phyloP scores from a whole-genome alignment of 2,888 invertebrate genomes.

The Scaptomyza cyrtandrae region DNA sequence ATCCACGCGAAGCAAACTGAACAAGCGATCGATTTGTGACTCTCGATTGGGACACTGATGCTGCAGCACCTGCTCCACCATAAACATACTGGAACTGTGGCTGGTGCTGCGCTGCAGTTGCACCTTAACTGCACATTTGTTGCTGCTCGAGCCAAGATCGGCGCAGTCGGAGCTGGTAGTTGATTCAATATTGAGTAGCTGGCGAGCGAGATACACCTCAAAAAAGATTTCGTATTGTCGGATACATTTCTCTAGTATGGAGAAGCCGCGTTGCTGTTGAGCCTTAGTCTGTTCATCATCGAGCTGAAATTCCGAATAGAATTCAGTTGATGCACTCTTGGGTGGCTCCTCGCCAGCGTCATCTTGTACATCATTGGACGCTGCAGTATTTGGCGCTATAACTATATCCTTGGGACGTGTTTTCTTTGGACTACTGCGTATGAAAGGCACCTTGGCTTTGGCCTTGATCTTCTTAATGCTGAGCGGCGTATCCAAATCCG shows the following conservation, averaged over 20 bases:
- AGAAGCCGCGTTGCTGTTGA: constrained; percentile 78
- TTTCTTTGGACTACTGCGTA: constrained; percentile 82
- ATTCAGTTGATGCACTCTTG: constrained; percentile 76
- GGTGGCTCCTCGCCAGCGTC: constrained; percentile 68
- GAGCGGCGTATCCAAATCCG: constrained; percentile 83
- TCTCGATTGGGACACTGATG: constrained; percentile 81
- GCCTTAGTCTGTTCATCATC: constrained; percentile 72
- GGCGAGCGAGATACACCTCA: constrained; percentile 80
- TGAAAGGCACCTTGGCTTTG: constrained; percentile 82
- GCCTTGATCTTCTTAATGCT: constrained; percentile 84
- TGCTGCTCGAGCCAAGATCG: constrained; percentile 15
- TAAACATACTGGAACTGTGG: constrained; percentile 68
- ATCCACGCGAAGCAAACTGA: constrained; percentile 85
- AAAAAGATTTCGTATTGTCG: constrained; percentile 87
- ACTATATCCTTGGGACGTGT: constrained; percentile 79
- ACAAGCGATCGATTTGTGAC: constrained; percentile 84
- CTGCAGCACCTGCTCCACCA: constrained; percentile 85
- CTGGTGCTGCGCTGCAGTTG: constrained; percentile 61
- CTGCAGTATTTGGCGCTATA: constrained; percentile 44
- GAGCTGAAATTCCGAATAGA: constrained; percentile 56
- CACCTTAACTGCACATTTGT: constrained; percentile 48
- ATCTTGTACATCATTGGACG: constrained; percentile 16
- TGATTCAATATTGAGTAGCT: constrained; percentile 63
- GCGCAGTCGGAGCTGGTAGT: constrained; percentile 19
- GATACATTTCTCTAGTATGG: constrained; percentile 87